Evolutionary conservation across 1,140 invertebrate genomes (phyloP), one percentile per base, ranked within the genome.

Genomic region (Drosophila baimaii): DNA sequence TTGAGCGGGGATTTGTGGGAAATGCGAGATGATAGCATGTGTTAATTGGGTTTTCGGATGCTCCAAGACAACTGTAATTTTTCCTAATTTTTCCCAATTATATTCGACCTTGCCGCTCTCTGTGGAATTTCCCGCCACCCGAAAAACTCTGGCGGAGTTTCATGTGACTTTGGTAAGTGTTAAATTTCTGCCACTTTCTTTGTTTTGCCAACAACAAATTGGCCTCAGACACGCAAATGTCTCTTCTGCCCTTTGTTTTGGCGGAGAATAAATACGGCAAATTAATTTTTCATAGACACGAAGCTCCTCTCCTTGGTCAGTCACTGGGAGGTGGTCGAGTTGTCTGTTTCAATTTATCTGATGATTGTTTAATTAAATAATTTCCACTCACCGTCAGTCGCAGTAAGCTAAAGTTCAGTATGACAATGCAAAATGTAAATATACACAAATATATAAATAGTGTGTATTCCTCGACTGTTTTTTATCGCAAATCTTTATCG

Each of bases 281-380:
- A 88, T 88, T 83, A 88, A 89, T 88, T 89, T 76, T 59, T 44
- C 68, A 89, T 74, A 64, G 84, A 88, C 83, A 88, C 79, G 83
- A 83, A 73, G 54, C 57, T n/a, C 54, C 57, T n/a, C 54, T 70
- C 29, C 19, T 21, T 59, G 47, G 25, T 73, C 33, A 43, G 71
- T 21, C 27, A 23, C 44, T 46, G 41, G 19, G 39, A 23, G 31
- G 39, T 57, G 43, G 56, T 52, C 31, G 44, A 27, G 25, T 19
- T 63, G 27, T 58, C 69, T 44, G 43, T 56, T 56, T 47, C 33
- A 39, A 52, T 59, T 76, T 68, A 76, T 79, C 49, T 56, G 58
- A 77, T 72, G 79, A 73, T 74, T 70, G 68, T 83, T 89, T 89
- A 89, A 88, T 88, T 82, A 77, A 83, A 88, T 79, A 88, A 88